Evolutionary conservation across 1,140 invertebrate species (phyloP), one percentile per base, ranked within the genome.

Genomic region (Macrocentrus cingulum): DNA sequence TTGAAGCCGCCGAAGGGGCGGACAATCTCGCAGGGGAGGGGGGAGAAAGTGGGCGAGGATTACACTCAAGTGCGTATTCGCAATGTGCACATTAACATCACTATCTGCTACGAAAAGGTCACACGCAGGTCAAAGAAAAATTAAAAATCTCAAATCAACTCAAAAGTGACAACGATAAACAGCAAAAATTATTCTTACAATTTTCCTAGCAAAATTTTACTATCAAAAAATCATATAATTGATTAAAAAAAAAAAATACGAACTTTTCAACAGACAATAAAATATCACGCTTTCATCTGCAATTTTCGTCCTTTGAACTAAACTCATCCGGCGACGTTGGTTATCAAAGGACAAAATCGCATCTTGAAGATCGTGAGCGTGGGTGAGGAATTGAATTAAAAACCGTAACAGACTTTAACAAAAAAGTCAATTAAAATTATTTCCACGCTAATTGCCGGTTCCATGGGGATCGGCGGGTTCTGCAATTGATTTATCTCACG

Each of bases 21-120:
- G 46, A 50, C 11, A 49, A 19, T 32, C 32, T 23, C 56, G 58
- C 59, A 55, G 42, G 59, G 61, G 55, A 59, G 58, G 53, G 60
- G 45, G 36, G 60, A 59, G 55, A 50, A 36, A 36, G 32, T 51
- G 22, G 36, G 29, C 46, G 46, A 32, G 46, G 18, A 51, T 51
- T 51, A 36, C 32, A 19, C 37, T n/a, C 36, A 13, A 8, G 4
- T 15, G 13, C 15, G 13, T 39, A 11, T 39, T 3, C 13, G 13
- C 15, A 39, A 13, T 39, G 36, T 39, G 36, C 13, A 39, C 36
- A 15, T 39, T 39, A 39, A 39, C 15, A 39, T 39, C 8, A 39
- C 4, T 39, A 8, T 39, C 8, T 39, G 4, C 4, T 29, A 29
- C 4, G 36, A n/a, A 13, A 39, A 39, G 36, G 36, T n/a, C 36